Base-by-base conservation (phyloP, 2,113 vertebrate species). In the Malaclemys terrapin region DNA sequence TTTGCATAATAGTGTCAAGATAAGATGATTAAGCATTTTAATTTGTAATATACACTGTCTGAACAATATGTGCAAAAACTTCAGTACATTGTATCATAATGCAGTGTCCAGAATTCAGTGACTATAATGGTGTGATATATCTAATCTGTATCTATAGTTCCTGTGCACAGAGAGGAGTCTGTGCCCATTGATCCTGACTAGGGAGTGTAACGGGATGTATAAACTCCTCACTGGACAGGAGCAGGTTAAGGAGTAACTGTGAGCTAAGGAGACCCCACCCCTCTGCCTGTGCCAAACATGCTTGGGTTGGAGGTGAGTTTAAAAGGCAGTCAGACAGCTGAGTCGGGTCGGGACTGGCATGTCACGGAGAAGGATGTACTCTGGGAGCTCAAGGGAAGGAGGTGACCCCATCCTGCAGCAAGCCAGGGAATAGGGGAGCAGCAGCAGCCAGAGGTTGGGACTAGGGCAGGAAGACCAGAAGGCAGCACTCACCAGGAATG, bases 11-110 rank as follows among this genome's bases (percentile, higher is more conserved):
- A 50, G 6, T 87, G 27, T 94, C 91, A 89, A 90, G 78, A 86
- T 95, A 89, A 90, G 83, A 86, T 95, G 92, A 96, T 93, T n/a
- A 54, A 93, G 62, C 80, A 7, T 94, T 95, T 89, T 93, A 93
- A 84, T 96, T 96, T 95, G 56, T 94, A 92, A 85, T 65, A 52
- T 84, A 82, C 89, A 92, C 84, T 75, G 83, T 87, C 90, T 95
- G 81, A 88, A 72, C 52, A 93, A 87, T 91, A 94, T 50, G 91
- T 88, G 84, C 50, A 93, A 93, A 95, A 95, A 89, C 0, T 1
- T 54, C 93, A 93, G 95, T 65, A 82, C 85, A 80, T 93, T 91
- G n/a, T 75, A 88, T 79, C 57, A 59, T 94, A 91, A 95, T 84
- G 96, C 83, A 86, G 72, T 57, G 62, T 86, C 90, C 29, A 89